Evolutionary conservation across 2,888 invertebrate species (phyloP), one percentile per base, ranked within the genome.

Genomic region (Mycalesis mineus): DNA sequence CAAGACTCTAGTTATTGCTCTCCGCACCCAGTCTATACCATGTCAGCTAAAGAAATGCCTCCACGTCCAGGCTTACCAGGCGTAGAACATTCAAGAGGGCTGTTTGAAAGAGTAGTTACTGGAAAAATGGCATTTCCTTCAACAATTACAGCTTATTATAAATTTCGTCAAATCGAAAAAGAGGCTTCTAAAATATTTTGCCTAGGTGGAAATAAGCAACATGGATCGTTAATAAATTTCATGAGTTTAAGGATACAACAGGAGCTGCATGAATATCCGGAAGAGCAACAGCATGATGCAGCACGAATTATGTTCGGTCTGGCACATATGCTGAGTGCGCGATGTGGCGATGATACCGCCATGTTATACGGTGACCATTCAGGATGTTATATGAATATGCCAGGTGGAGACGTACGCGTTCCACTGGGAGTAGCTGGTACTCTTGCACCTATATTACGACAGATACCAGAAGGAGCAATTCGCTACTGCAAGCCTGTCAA

Each of bases 401-500:
- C 92, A 11, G 88, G 93, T 55, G 69, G 91, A 7, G 82, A 91
- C 48, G 90, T 93, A 1, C 84, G 91, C 22, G 90, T 94, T 14
- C 94, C 94, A 0, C 75, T 93, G 33, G 94, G 94, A 2, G 88
- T 91, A 68, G 89, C 93, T 0, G 93, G 93, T 0, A 91, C 93
- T 14, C 73, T 94, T 17, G 92, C 93, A 0, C 94, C 94, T 0
- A 71, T 94, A 33, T 73, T 94, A n/a, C 84, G 92, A 17, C 92
- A 93, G 64, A 84, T 94, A 59, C 93, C 93, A 0, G 91, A 91
- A 66, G 91, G 92, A 47, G 79, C 91, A 11, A 82, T 94, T 50
- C 91, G 91, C 40, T 94, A 93, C 65, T 92, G 93, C 66, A 93
- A 94, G 61, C 93, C 94, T 0, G 95, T 95, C 0, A 92, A 91